Evolutionary conservation across 2,113 vertebrate species (phyloP).

Genomic region (Plotosus lineatus): DNA sequence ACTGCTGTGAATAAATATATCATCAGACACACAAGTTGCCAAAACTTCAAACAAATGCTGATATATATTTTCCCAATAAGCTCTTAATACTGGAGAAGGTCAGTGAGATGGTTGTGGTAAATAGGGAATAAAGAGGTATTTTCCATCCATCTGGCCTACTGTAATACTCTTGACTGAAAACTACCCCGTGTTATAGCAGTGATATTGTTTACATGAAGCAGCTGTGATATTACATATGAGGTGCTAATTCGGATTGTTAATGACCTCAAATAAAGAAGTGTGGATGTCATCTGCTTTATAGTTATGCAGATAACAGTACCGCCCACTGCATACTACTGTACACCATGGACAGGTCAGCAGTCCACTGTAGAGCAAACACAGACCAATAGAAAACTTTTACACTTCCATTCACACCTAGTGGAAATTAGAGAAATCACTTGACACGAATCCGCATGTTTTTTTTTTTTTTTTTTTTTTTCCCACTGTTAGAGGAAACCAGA

Average conservation of each 20-base stretch:
- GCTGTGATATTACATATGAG: constrained; percentile 44
- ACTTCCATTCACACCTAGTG: too few species aligned
- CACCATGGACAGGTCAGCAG: too few species aligned
- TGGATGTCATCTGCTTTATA: not conserved
- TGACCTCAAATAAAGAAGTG: constrained; percentile 11
- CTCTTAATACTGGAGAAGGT: constrained; percentile 36
- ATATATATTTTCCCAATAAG: constrained; percentile 19
- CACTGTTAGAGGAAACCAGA: too few species aligned
- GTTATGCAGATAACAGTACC: too few species aligned
- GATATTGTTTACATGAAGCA: constrained; percentile 37
- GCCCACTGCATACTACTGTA: too few species aligned
- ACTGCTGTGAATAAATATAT: not conserved
- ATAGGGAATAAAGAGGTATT: constrained; percentile 37
- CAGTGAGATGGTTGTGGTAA: constrained; percentile 31
- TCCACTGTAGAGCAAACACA: too few species aligned
- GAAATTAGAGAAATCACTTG: too few species aligned
- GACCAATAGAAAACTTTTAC: too few species aligned
- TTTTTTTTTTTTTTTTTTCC: too few species aligned
- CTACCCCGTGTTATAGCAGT: constrained; percentile 21
- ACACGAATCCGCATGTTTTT: too few species aligned
- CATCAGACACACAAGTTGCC: not conserved
- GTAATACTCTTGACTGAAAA: constrained; percentile 44
- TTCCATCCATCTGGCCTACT: constrained; percentile 45
- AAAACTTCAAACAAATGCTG: not conserved
- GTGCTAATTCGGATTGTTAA: constrained; percentile 38